Evolutionary conservation across 2,113 vertebrate species (phyloP), one percentile per base, ranked within the genome.

Genomic region (Bos javanicus): DNA sequence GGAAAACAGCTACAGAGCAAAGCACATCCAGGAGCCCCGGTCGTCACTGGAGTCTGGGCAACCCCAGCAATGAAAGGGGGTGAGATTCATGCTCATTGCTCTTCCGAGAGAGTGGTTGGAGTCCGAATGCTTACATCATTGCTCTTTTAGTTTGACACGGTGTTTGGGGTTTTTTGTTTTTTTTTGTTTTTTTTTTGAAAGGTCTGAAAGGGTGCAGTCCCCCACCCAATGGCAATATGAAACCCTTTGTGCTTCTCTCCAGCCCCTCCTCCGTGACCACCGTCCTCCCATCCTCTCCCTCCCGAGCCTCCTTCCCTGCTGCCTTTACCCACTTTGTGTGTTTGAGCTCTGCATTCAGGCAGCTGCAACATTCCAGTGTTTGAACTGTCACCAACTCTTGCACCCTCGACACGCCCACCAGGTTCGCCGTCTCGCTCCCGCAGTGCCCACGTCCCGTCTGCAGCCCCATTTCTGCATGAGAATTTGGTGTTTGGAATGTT

Each of bases 381-480:
- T 81, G 98, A 98, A 96, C 94, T 56, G 30, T 98, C 98, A 97
- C 98, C 57, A 98, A 97, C 57, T 85, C 95, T 92, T 87, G 97
- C 98, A 96, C 98, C 98, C 98, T 71, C 83, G 96, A 97, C 71
- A 19, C 97, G 96, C 98, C 92, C 54, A 97, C 97, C 98, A 98
- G 98, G 97, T 97, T 97, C 26, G 3, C 90, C 92, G 87, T 67
- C 96, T 97, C 91, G 36, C 96, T 94, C 97, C 48, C 13, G 97
- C 95, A 94, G 81, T 39, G 52, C 98, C 98, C 93, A 87, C 28
- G 86, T 97, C 98, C 98, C 97, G 92, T 96, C 98, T n/a, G 26
- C 98, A 98, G 98, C 96, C 98, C 99, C 98, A 98, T 98, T 98
- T 98, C 98, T 99, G 99, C 99, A 99, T 99, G 99, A 99, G 98